Evolutionary conservation across 2,797 vertebrate species (phyloP), one percentile per base, ranked within the genome.

Genomic region (Neopelma chrysocephalum): DNA sequence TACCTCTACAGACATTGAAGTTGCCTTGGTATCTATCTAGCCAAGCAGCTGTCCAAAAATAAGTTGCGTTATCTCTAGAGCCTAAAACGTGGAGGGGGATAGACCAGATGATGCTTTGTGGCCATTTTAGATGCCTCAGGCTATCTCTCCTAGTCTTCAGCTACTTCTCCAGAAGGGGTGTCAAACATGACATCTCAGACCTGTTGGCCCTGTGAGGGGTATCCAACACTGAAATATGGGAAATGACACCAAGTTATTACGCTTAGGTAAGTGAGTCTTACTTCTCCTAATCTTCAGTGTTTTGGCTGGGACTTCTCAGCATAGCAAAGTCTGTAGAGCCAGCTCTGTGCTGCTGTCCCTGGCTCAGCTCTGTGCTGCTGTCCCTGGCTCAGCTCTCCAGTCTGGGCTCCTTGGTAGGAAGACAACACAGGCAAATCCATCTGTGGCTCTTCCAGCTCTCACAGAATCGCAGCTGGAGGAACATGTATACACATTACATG

Each of bases 141-240:
- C 4, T 50, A 4, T 45, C 1, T 42, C 27, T 70, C 12, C 29
- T 73, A 5, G 7, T 57, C 54, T 88, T 72, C 47, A 45, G 26
- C 36, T 66, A 1, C 38, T 32, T 4, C 11, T 21, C 8, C 15
- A 51, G 58, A 40, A 56, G 1, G 15, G 7, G 2, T n/a, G 8
- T 54, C 50, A 69, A 22, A 69, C 1, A 4, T 0, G 3, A 34
- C 3, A 2, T 36, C 42, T 72, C 1, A 0, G 15, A 42, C 17
- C 16, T 38, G 27, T 45, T 73, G 76, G 38, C 13, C 34, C 34
- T 14, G 2, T 31, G 34, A 45, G 32, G 18, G 26, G n/a, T 26
- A n/a, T 45, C 21, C 45, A 57, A 47, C 21, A 57, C 4, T 23
- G 34, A 73, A 60, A 18, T 29, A 32, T 36, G 10, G 6, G 57